phyloP scores from a whole-genome alignment of 2,888 invertebrate species.

The Toxonevra muliebris region DNA sequence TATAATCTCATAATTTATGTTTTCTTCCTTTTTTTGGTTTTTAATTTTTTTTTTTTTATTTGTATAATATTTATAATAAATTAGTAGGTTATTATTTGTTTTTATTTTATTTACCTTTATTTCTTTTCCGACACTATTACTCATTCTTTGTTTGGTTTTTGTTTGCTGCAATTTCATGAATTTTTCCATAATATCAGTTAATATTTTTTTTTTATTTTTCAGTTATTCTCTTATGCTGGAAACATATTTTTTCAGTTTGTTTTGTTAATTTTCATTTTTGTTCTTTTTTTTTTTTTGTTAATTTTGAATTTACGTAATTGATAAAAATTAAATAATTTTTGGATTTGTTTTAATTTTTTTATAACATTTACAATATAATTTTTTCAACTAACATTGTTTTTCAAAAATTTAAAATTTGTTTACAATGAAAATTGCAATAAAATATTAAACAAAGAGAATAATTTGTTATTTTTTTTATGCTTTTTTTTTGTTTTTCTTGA shows the following conservation, averaged over 20 bases:
- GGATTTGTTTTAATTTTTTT: neutral
- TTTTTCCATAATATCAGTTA: neutral
- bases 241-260: neutral
- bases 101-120: no score
- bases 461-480: constrained; percentile 6
- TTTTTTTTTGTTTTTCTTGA: constrained; percentile 11
- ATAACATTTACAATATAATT: no score
- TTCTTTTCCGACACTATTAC: neutral
- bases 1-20: constrained; percentile 45
- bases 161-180: neutral
- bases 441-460: neutral
- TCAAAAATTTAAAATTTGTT: constrained; percentile 9
- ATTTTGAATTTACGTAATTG: constrained; percentile 12
- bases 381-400: constrained; percentile 3
- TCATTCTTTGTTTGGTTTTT: neutral
- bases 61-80: neutral
- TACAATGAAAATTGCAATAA: neutral
- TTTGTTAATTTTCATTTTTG: constrained; percentile 22
- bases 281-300: neutral
- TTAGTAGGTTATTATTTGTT: no score
- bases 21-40: constrained; percentile 15
- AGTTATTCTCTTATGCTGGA: neutral
- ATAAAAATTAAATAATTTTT: neutral
- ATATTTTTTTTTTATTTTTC: neutral
- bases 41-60: constrained; percentile 15